Evolutionary conservation across 2,113 vertebrate genomes (phyloP).

Genomic region (Gulo gulo): DNA sequence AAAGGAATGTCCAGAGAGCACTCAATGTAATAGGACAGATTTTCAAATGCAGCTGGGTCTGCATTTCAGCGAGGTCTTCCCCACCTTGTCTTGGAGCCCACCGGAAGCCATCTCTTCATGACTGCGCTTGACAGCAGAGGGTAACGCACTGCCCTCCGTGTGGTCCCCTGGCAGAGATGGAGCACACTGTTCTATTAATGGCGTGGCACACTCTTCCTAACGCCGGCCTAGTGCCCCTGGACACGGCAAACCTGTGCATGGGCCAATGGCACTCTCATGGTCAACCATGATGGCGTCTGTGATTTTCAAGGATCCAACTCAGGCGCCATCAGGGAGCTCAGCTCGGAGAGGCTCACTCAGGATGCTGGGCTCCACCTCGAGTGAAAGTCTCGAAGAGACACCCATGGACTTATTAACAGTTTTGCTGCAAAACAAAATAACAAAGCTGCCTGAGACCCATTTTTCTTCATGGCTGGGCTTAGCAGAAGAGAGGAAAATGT

Average conservation of each 20-base stretch:
- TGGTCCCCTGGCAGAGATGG: not conserved
- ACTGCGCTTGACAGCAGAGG: conserved; percentile 4
- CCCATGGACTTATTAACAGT: conserved; percentile 67
- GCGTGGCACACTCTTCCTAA: not conserved
- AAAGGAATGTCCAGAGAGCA: not conserved
- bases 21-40: not conserved
- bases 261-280: not conserved
- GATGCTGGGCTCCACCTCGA: conserved; percentile 62
- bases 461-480: not conserved
- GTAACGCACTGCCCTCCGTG: not conserved
- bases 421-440: conserved; percentile 42
- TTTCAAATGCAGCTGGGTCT: not conserved
- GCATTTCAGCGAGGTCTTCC: not conserved
- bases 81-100: not conserved
- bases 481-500: not conserved
- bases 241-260: not conserved
- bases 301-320: conserved; percentile 69
- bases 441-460: not conserved
- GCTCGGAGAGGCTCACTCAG: conserved; percentile 67
- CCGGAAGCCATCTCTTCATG: not conserved
- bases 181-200: not conserved
- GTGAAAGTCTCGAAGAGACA: conserved; percentile 65
- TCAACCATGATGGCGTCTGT: conserved; percentile 49
- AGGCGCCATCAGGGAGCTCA: conserved; percentile 62
- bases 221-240: not conserved